Base-by-base conservation (phyloP, 2,888 invertebrate genomes). In the Electrophaes corylata region DNA sequence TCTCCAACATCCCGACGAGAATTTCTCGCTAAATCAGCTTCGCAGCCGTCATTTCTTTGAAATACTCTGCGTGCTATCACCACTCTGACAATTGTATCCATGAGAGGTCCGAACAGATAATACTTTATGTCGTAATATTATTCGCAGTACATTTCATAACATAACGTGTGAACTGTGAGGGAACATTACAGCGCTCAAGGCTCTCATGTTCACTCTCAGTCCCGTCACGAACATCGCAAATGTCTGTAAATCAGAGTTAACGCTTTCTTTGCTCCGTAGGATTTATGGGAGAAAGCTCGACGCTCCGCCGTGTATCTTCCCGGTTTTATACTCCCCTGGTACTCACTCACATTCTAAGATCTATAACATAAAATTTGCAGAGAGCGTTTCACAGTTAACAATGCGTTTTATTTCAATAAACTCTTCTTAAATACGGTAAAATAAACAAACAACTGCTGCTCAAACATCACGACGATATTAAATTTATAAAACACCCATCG, bases 171-270 rank as follows among this genome's bases (percentile, higher is more conserved):
- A 20, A 20, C 37, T 62, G 58, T 48, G 49, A 57, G 52, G 46
- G 56, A 58, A 62, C 62, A 65, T 64, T 66, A 66, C 49, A 48
- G 54, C 57, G 57, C 53, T 51, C 41, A 57, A 55, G 58, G 64
- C 60, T 61, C 64, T 70, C 62, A 57, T 63, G 65, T 60, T 66
- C 64, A 61, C 67, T 66, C 64, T 69, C 66, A 69, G 71, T 69
- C 72, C 72, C 70, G 73, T 73, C 78, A 78, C 76, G 77, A 70
- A 67, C 74, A 75, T 75, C 77, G 75, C 65, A 75, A 78, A 76
- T 75, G 79, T 77, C 81, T 70, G 79, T 86, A 88, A 86, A 87
- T 88, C 87, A 86, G 81, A 75, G 85, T 84, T 86, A 86, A 84
- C 80, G 81, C 80, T 84, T 85, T 86, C 83, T 84, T 84, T 81